These are phyloP conservation scores for Drosophila virilis DNA, from an alignment of 1,140 invertebrate genomes.

Conservation along the genomic window DNA sequence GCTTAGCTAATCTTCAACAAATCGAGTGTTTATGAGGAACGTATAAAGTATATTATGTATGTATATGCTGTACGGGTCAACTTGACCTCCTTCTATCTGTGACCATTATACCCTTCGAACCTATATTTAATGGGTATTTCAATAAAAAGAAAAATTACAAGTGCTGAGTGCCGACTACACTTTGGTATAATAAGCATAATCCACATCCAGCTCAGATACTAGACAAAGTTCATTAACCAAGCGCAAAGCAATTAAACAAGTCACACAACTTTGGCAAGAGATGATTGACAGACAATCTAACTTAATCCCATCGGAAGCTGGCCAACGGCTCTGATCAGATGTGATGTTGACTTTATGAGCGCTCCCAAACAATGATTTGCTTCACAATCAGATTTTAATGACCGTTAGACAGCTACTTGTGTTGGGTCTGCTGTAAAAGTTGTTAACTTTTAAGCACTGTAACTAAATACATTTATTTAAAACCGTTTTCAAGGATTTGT, in stretches of 20 bases:
- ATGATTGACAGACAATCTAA: conserved; percentile 16
- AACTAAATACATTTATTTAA: too few species aligned
- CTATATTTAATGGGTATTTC: neutral
- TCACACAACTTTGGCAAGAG: conserved; percentile 6
- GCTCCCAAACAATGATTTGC: conserved; percentile 8
- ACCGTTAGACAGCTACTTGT: conserved; percentile 5
- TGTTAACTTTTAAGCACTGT: too few species aligned
- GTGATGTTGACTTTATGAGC: conserved; percentile 18
- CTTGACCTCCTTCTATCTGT: too few species aligned
- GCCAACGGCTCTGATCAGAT: conserved; percentile 18
- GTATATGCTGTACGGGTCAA: too few species aligned
- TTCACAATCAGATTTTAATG: conserved; percentile 18
- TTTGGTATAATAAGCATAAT: neutral
- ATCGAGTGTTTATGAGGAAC: too few species aligned
- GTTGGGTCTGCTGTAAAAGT: neutral
- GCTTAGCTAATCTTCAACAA: too few species aligned
- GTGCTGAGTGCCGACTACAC: neutral
- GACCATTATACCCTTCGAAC: neutral
- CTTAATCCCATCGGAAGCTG: conserved; percentile 11
- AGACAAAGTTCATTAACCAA: conserved; percentile 43
- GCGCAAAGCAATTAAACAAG: conserved; percentile 38
- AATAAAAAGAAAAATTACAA: neutral
- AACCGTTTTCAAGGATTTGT: too few species aligned
- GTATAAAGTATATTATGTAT: too few species aligned
- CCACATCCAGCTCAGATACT: neutral